These are phyloP conservation scores for Corythornis madagascariensis DNA, from an alignment of 2,113 vertebrate genomes.

Conservation along the genomic window DNA sequence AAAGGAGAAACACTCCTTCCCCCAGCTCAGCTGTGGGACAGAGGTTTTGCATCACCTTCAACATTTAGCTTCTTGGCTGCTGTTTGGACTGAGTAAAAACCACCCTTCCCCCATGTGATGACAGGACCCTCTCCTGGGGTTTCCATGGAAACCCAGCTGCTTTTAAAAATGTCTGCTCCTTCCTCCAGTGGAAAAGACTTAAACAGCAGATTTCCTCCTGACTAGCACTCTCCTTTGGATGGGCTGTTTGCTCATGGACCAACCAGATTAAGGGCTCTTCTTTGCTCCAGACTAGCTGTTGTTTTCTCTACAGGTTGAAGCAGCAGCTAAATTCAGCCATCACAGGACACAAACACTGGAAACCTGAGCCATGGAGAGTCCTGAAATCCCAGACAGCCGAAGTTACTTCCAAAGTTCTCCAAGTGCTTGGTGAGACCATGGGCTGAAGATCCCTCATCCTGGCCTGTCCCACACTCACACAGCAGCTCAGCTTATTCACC, in stretches of 20 bases:
- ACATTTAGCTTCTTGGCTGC: background rate
- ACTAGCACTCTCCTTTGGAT: background rate
- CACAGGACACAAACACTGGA: background rate
- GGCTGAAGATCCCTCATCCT: background rate
- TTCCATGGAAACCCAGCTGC: conserved; percentile 52
- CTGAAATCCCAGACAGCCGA: background rate
- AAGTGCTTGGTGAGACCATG: rapidly evolving
- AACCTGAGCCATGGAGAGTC: background rate
- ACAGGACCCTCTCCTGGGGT: background rate
- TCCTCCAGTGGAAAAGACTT: background rate
- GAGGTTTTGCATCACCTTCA: background rate
- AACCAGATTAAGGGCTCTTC: background rate
- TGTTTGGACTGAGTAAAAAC: background rate
- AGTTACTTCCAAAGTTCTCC: background rate
- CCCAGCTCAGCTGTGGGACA: background rate
- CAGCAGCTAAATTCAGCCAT: background rate
- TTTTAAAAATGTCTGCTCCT: conserved; percentile 4
- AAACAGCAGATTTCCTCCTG: background rate
- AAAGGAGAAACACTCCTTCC: background rate
- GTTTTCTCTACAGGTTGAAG: background rate
- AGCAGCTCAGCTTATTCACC: background rate
- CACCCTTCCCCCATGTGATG: background rate
- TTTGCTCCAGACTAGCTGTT: rapidly evolving
- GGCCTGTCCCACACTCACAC: rapidly evolving
- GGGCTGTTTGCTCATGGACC: background rate